A percentile compares a stretch with the other conserved stretches of the same genome.
These are phyloP conservation scores for Charaxes varanes DNA, from an alignment of 1,140 invertebrate species.

Conservation along the genomic window DNA sequence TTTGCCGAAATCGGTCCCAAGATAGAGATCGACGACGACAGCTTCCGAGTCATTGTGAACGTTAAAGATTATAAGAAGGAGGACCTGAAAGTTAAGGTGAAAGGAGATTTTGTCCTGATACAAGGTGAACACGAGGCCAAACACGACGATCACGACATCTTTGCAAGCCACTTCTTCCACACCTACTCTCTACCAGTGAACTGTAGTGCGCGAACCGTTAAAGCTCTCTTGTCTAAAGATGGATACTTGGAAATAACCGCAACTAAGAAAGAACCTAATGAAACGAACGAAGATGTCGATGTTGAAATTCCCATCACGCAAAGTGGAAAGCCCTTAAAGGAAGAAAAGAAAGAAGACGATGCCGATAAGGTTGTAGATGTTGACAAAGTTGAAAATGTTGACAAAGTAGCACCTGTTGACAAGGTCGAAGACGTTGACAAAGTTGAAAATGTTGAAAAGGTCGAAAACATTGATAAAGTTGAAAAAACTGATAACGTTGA, in stretches of 20 bases:
- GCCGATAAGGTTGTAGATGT: not conserved
- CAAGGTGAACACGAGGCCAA: slow-evolving; percentile 58
- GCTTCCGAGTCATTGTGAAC: slow-evolving; percentile 55
- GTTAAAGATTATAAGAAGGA: slow-evolving; percentile 57
- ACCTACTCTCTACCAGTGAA: slow-evolving; percentile 53
- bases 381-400: not conserved
- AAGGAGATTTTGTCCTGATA: slow-evolving; percentile 54
- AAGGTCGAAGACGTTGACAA: not conserved
- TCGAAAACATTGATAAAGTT: not conserved
- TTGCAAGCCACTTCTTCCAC: slow-evolving; percentile 64
- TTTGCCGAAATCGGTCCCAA: slow-evolving; percentile 54
- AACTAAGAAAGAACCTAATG: slow-evolving; percentile 26
- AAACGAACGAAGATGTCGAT: slow-evolving; percentile 30
- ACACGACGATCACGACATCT: slow-evolving; percentile 47
- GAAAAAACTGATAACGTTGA: not conserved
- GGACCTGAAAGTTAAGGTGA: slow-evolving; percentile 58
- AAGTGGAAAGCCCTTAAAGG: slow-evolving; percentile 33
- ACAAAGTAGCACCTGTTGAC: not conserved
- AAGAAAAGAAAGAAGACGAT: slow-evolving; percentile 22
- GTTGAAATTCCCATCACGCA: slow-evolving; percentile 49
- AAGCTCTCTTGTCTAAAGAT: slow-evolving; percentile 41
- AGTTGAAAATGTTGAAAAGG: not conserved
- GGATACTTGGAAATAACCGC: slow-evolving; percentile 41
- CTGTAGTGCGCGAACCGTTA: slow-evolving; percentile 40
- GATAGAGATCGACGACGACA: slow-evolving; percentile 47